Evolutionary conservation across 2,797 vertebrate genomes (phyloP).

Genomic region (Triplophysa yarkandensis): DNA sequence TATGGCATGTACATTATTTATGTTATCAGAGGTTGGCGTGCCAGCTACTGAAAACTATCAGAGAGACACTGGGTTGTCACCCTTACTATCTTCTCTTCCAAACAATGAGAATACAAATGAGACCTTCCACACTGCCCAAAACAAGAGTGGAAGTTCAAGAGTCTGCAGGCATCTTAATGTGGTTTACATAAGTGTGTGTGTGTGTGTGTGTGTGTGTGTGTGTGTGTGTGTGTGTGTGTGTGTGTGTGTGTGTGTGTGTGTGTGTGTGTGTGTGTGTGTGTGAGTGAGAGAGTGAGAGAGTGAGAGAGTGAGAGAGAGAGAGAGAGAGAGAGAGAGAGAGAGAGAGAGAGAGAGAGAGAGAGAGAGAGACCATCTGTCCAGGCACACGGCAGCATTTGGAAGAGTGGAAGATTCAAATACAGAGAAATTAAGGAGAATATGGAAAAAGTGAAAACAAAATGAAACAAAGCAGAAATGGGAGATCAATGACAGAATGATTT

Average conservation of each 20-base stretch:
- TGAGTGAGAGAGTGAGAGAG: not conserved
- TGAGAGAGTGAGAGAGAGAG: not conserved
- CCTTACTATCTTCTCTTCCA: conserved; percentile 19
- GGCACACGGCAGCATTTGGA: conserved; percentile 10
- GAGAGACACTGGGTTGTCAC: conserved; percentile 9
- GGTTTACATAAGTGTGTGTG: conserved; percentile 32
- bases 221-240: not conserved
- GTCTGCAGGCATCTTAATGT: conserved; percentile 1
- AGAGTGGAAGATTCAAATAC: conserved; percentile 18
- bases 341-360: not conserved
- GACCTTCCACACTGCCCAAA: conserved; percentile 18
- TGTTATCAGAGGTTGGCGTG: conserved; percentile 19
- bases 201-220: not conserved
- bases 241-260: no score
- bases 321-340: not conserved
- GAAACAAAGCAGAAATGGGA: not conserved
- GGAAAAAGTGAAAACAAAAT: not conserved
- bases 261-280: no score
- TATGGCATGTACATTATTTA: conserved; percentile 40
- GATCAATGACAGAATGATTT: not conserved
- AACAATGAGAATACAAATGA: conserved; percentile 31
- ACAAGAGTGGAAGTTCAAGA: conserved; percentile 25
- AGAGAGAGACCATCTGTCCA: conserved; percentile 22
- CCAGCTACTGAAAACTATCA: conserved; percentile 40
- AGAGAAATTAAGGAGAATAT: not conserved